Evolutionary conservation across 2,888 invertebrate species (phyloP).

Genomic region (Dendrolimus houi): DNA sequence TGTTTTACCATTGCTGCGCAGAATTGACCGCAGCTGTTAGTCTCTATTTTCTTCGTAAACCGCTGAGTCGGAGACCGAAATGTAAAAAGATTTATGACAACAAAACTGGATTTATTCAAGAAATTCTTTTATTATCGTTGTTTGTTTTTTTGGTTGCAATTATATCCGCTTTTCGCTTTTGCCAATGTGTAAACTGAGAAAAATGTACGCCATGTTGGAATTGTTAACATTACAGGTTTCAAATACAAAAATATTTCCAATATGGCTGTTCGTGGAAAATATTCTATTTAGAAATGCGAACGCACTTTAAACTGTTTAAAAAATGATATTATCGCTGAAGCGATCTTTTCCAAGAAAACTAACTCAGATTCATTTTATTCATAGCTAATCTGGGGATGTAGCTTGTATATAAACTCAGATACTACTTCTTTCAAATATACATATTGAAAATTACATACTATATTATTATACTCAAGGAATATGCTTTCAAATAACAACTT

Average conservation of each 20-base stretch:
- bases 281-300: too few relatives aligned
- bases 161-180: not conserved
- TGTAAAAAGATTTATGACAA: not conserved
- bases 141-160: not conserved
- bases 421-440: too few relatives aligned
- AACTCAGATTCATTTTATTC: too few relatives aligned
- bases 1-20: slow-evolving; percentile 9
- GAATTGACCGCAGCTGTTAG: slow-evolving; percentile 8
- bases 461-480: too few relatives aligned
- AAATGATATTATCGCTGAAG: too few relatives aligned
- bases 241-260: not conserved
- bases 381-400: too few relatives aligned
- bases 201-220: not conserved
- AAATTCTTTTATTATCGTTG: not conserved
- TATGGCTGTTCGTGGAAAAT: not conserved
- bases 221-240: not conserved
- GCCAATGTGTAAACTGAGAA: not conserved
- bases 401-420: too few relatives aligned
- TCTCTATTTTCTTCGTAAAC: slow-evolving; percentile 7
- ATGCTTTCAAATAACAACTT: too few relatives aligned
- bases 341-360: too few relatives aligned
- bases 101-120: not conserved
- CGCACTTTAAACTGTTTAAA: too few relatives aligned
- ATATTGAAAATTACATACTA: too few relatives aligned
- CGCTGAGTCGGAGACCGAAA: not conserved